Conservation (phyloP, 2,113 vertebrate genomes). For the Elephantulus edwardii region DNA sequence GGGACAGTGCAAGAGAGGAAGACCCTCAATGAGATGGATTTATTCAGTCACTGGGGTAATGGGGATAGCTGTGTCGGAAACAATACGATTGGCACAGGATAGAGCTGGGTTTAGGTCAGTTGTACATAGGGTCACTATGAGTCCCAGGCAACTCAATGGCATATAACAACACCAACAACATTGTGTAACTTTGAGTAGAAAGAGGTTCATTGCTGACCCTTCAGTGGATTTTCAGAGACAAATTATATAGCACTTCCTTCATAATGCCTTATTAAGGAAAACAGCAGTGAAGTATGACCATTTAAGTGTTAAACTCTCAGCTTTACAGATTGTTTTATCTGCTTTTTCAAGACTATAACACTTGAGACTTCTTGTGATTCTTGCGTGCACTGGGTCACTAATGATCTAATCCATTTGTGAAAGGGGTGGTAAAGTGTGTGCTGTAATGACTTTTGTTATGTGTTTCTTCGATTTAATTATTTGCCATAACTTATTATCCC, state of each 20-base stretch:
- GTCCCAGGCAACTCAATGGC: too few species aligned
- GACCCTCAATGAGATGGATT: too few species aligned
- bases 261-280: conserved; percentile 41
- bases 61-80: too few species aligned
- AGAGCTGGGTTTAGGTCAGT: too few species aligned
- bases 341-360: conserved; percentile 46
- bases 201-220: too few species aligned
- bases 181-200: too few species aligned
- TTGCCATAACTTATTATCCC: neutral
- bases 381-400: conserved; percentile 47
- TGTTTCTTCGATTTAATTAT: conserved; percentile 31
- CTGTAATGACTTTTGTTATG: conserved; percentile 40
- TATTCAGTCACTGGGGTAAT: too few species aligned
- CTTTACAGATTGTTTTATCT: conserved; percentile 58
- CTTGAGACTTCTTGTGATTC: conserved; percentile 41
- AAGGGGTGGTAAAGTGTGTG: conserved; percentile 17
- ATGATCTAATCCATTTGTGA: conserved; percentile 56
- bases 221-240: too few species aligned
- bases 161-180: too few species aligned
- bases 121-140: too few species aligned
- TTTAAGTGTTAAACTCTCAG: conserved; percentile 44
- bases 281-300: conserved; percentile 28
- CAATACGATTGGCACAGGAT: too few species aligned
- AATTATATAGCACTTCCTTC: conserved; percentile 9
- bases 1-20: too few species aligned